Evolutionary conservation across 1,140 invertebrate species (phyloP), one percentile per base, ranked within the genome.

Genomic region (Liolophura sinensis): DNA sequence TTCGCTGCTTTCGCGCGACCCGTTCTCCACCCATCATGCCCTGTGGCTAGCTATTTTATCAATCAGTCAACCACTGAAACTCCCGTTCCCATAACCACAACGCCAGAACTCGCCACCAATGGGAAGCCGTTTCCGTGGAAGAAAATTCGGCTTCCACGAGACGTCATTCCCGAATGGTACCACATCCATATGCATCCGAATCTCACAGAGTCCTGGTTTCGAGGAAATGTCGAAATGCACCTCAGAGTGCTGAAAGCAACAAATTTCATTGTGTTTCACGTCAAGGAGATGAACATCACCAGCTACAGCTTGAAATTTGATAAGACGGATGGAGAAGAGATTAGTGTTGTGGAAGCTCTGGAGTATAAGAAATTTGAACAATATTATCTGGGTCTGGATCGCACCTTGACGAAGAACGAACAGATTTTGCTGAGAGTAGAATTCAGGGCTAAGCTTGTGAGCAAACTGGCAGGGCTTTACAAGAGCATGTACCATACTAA

Each of bases 161-260:
- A 90, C 24, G n/a, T 92, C 27, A 88, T 90, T 77, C 96, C 96
- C 25, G 87, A 90, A 69, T 89, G 92, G 68, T 98, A 98, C 80
- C 92, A 92, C 76, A 88, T 98, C 27, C 92, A 91, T 78, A 90
- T 98, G 64, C 94, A 97, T 87, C 95, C 96, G 56, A 97, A 98
- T 85, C 86, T 98, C 24, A 95, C 94, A 24, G 94, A 92, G 47
- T 88, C 93, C 55, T 63, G 52, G 50, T 81, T 78, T 67, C 64
- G 55, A 67, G 86, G 87, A 24, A 78, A 75, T 58, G 85, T 88
- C 11, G 78, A 77, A 46, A 87, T 89, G 67, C 69, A 78, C 47
- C 78, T 87, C 25, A 69, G 80, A 49, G 91, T 95, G 55, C 90
- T 92, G 74, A 88, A 91, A 81, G 91, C 93, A 76, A 94, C 93